Percentiles rank a stretch among this genome's conserved stretches.
phyloP scores from a whole-genome alignment of 2,888 invertebrate species.

The Liposcelis brunnea region DNA sequence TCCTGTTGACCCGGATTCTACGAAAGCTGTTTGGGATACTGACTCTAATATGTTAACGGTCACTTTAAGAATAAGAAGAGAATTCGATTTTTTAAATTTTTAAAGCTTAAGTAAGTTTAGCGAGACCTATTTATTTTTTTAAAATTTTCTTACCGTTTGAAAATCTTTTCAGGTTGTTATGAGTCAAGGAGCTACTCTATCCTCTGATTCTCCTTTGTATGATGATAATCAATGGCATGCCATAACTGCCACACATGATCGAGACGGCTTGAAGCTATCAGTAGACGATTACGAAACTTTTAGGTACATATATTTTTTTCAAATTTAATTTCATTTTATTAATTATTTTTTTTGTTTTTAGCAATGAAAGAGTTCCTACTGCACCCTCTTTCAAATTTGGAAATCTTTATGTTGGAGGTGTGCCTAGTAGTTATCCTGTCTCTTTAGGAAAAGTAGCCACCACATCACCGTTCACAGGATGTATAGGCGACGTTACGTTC shows the following conservation, averaged over 20 bases:
- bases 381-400: slow-evolving; percentile 25
- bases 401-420: slow-evolving; percentile 72
- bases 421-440: slow-evolving; percentile 42
- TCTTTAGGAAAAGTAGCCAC: slow-evolving; percentile 36
- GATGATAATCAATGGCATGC: slow-evolving; percentile 93
- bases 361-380: neutral
- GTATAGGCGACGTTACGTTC: slow-evolving; percentile 82
- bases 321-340: too few relatives aligned
- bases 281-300: slow-evolving; percentile 70
- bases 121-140: neutral
- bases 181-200: slow-evolving; percentile 48
- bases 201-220: slow-evolving; percentile 39
- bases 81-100: slow-evolving; percentile 74
- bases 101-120: slow-evolving; percentile 25
- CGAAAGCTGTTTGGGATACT: slow-evolving; percentile 61
- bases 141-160: neutral
- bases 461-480: slow-evolving; percentile 59
- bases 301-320: slow-evolving; percentile 32
- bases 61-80: slow-evolving; percentile 54
- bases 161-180: slow-evolving; percentile 29
- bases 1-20: slow-evolving; percentile 58
- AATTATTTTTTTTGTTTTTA: slow-evolving; percentile 1
- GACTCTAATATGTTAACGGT: slow-evolving; percentile 46
- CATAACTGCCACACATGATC: slow-evolving; percentile 64
- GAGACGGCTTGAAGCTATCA: slow-evolving; percentile 44